A percentile compares a stretch with the other conserved stretches of the same genome.
Conservation (phyloP, 2,113 vertebrate species). For the Chrysemys picta region DNA sequence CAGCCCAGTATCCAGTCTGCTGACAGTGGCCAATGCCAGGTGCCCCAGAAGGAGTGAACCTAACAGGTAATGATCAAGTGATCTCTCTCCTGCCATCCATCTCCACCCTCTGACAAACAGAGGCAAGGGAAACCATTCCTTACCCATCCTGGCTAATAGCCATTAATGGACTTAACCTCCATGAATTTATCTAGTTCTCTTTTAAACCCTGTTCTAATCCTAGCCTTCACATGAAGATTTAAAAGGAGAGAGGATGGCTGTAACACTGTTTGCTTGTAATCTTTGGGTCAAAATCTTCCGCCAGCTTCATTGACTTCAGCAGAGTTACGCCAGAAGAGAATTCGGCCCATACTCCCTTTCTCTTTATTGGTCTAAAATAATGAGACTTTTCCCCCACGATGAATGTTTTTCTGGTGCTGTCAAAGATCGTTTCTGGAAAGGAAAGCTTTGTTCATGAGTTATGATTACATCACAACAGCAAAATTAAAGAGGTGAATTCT, state of each 20-base stretch:
- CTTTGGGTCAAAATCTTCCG: not conserved
- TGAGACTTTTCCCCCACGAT: not conserved
- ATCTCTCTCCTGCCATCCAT: too few relatives aligned
- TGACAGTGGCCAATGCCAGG: too few relatives aligned
- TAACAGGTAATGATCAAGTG: too few relatives aligned
- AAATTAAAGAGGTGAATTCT: not conserved
- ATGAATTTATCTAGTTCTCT: too few relatives aligned
- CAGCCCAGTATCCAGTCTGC: too few relatives aligned
- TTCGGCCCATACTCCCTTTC: not conserved
- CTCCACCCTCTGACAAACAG: too few relatives aligned
- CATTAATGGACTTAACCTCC: too few relatives aligned
- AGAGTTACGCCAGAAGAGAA: not conserved
- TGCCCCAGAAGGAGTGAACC: too few relatives aligned
- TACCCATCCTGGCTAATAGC: too few relatives aligned
- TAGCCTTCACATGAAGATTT: not conserved
- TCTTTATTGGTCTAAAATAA: not conserved
- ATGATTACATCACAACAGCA: not conserved
- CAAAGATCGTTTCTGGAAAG: not conserved
- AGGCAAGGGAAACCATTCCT: too few relatives aligned
- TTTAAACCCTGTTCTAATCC: too few relatives aligned
- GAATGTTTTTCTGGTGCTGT: not conserved
- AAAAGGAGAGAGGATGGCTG: not conserved
- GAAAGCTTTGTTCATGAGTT: slow-evolving; percentile 2
- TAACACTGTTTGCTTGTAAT: fast-evolving
- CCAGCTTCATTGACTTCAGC: not conserved